These are phyloP conservation scores for Formica exsecta DNA, from an alignment of 1,140 invertebrate genomes.

Conservation along the genomic window DNA sequence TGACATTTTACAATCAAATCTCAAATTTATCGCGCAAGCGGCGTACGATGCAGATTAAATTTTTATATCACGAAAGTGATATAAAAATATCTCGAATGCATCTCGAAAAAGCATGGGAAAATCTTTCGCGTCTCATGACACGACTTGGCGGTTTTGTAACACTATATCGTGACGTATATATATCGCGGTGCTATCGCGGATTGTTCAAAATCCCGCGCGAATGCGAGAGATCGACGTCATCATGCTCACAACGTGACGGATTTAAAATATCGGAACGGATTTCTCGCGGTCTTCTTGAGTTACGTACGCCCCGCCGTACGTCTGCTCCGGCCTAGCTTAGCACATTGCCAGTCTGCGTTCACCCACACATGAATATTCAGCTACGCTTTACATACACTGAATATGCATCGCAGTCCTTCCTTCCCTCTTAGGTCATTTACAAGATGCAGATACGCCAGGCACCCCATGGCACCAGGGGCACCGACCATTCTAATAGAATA, in stretches of 20 bases:
- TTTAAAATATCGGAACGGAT: constrained; percentile 64
- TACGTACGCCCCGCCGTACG: constrained; percentile 35
- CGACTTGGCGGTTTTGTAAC: neutral
- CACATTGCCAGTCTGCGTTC: constrained; percentile 82
- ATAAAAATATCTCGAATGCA: neutral
- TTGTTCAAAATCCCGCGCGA: neutral
- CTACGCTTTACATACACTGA: constrained; percentile 84
- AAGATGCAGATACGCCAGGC: constrained; percentile 83
- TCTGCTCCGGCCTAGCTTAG: constrained; percentile 74
- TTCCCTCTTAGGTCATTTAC: constrained; percentile 86
- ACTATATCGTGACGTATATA: neutral
- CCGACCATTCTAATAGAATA: constrained; percentile 82
- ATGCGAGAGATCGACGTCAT: constrained; percentile 38
- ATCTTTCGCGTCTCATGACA: neutral
- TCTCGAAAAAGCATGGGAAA: neutral
- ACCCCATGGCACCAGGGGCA: constrained; percentile 65
- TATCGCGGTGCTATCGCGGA: constrained; percentile 16
- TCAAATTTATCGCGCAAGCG: neutral
- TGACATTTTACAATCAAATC: neutral
- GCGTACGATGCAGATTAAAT: neutral
- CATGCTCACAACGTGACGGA: neutral
- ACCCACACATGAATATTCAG: constrained; percentile 85
- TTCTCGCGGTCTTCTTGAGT: constrained; percentile 60
- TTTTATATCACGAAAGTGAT: neutral
- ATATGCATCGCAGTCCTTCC: constrained; percentile 85